Evolutionary conservation across 1,140 invertebrate species (phyloP), one percentile per base, ranked within the genome.

Genomic region (Pristionchus pacificus): DNA sequence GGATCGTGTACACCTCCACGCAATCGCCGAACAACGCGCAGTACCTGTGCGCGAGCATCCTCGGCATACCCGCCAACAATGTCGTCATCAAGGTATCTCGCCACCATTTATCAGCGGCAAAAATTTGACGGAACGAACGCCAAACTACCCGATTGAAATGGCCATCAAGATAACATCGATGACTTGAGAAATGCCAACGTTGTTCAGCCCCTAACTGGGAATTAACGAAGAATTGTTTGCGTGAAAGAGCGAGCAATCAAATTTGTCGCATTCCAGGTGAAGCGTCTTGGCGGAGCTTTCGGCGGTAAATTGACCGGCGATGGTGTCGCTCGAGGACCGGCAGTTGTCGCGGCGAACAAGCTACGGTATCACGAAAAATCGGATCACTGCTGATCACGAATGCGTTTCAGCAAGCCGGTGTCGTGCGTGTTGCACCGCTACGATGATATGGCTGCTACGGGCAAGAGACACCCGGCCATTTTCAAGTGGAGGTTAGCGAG

Each of bases 1-100:
- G 74, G 66, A 57, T 60, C 2, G 58, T 77, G 1, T 57, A 68
- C 25, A 67, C 65, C 15, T 72, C 75, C 15, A 77, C 74, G 0
- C 75, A 77, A 76, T 28, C 33, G 27, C 59, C 71, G 27, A 27
- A 58, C 24, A 31, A 38, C 31, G 33, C 67, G 33, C 76, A 78
- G 59, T 25, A 65, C 31, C 49, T 60, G 32, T 29, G 59, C 15
- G 63, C 70, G 0, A 49, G 33, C 59, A 61, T 67, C 59, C 65
- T 75, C 60, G 38, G 64, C 30, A 38, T 74, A 32, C 68, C 70
- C 2, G 62, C 76, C 55, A 49, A 77, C 25, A 78, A 78, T 58
- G 64, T 77, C 30, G 66, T 70, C 30, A 71, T 77, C 0, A 71
- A 76, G 31, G 75, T 77, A n/a, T n/a, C n/a, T n/a, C n/a, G n/a